phyloP scores from a whole-genome alignment of 37 sponge, comb jelly and placozoan species.

The Cladorhizidae sp. region DNA sequence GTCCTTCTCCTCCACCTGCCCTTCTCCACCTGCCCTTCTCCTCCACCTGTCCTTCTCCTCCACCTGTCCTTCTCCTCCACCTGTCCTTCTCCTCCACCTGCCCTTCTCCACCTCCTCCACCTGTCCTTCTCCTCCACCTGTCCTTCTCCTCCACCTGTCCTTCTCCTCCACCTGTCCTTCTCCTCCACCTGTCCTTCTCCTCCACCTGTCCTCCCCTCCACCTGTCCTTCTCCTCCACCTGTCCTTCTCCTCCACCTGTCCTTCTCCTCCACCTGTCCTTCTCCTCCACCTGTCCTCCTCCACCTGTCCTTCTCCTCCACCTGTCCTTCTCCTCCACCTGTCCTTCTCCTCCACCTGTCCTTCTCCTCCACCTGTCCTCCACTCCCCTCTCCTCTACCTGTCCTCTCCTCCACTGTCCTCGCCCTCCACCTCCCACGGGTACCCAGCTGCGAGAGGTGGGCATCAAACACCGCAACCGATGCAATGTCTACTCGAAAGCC shows the following conservation, averaged over 20 bases:
- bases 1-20: neutral
- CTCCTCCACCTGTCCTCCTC: neutral
- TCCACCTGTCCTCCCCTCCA: too few relatives aligned
- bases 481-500: conserved; percentile 38
- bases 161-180: neutral
- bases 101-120: neutral
- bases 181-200: neutral
- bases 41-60: too few relatives aligned
- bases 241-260: neutral
- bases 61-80: neutral
- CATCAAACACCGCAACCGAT: conserved; percentile 39
- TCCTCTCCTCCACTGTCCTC: neutral
- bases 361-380: too few relatives aligned
- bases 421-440: neutral
- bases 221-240: neutral
- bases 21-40: neutral
- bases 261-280: neutral
- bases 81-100: neutral
- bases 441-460: conserved; percentile 60
- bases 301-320: neutral
- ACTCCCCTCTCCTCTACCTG: neutral
- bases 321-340: neutral
- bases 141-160: neutral
- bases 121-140: too few relatives aligned
- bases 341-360: neutral